Percentiles rank a stretch among this genome's conserved stretches.
Conservation (phyloP, 2,797 vertebrate genomes). For the Lateolabrax maculatus region DNA sequence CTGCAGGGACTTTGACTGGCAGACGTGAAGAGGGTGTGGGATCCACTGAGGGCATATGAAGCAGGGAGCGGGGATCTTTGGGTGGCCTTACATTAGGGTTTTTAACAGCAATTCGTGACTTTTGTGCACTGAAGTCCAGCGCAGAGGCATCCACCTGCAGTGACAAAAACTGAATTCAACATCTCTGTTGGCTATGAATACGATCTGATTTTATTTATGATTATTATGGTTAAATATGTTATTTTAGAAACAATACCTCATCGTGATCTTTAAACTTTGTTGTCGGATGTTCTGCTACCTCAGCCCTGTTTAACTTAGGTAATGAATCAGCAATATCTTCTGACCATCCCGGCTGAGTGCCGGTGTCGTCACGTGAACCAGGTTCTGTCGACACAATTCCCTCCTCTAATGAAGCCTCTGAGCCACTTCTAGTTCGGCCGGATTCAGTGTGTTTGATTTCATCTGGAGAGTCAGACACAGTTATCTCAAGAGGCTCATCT, state of each 20-base stretch:
- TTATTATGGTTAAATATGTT: background rate
- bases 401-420: conserved; percentile 4
- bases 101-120: conserved; percentile 83
- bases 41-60: conserved; percentile 79
- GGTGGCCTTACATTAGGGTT: conserved; percentile 81
- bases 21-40: conserved; percentile 50
- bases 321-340: conserved; percentile 9
- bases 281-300: background rate
- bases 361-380: background rate
- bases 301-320: background rate
- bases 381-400: background rate
- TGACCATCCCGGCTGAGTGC: background rate
- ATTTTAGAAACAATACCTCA: conserved; percentile 59
- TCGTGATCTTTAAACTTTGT: conserved; percentile 16
- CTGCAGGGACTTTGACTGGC: conserved; percentile 45
- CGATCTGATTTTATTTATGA: background rate
- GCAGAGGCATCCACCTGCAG: conserved; percentile 52
- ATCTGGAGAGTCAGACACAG: background rate
- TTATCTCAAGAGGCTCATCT: conserved; percentile 17
- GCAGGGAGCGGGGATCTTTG: conserved; percentile 79
- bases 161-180: conserved; percentile 6
- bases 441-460: conserved; percentile 16
- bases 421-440: background rate
- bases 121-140: conserved; percentile 82
- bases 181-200: background rate